These are phyloP conservation scores for Heliconius ismenius DNA, from an alignment of 2,888 invertebrate genomes.

Conservation along the genomic window DNA sequence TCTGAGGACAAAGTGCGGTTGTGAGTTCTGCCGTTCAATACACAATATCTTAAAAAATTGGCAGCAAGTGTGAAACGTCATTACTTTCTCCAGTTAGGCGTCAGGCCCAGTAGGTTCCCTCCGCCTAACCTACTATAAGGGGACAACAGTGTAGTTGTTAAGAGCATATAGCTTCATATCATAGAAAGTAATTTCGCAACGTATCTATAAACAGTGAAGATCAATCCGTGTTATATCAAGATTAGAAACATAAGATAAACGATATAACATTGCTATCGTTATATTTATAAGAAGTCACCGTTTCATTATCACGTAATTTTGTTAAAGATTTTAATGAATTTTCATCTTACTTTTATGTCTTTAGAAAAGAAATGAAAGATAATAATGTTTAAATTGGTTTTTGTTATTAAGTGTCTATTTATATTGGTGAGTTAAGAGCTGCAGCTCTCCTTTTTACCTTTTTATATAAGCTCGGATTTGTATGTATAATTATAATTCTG, in stretches of 20 bases:
- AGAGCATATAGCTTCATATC: neutral
- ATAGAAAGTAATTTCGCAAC: constrained; percentile 10
- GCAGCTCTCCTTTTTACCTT: neutral
- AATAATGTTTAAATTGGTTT: constrained; percentile 35
- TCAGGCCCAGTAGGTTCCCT: neutral
- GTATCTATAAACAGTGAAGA: neutral
- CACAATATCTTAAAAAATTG: no score
- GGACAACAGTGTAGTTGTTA: neutral
- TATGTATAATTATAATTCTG: no score
- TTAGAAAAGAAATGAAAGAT: constrained; percentile 24
- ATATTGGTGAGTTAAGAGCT: constrained; percentile 34
- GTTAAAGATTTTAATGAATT: constrained; percentile 38
- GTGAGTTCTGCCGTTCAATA: no score
- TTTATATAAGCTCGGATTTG: no score
- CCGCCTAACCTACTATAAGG: neutral
- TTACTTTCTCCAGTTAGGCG: neutral
- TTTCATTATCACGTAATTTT: constrained; percentile 54
- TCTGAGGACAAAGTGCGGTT: no score
- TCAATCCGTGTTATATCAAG: constrained; percentile 23
- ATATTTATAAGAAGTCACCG: constrained; percentile 38
- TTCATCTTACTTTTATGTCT: constrained; percentile 32
- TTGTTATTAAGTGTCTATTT: constrained; percentile 28
- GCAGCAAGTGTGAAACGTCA: neutral
- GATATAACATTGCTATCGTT: constrained; percentile 16
- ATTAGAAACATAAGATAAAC: constrained; percentile 25